Evolutionary conservation across 2,797 vertebrate species (phyloP).

Genomic region (Carapus acus): DNA sequence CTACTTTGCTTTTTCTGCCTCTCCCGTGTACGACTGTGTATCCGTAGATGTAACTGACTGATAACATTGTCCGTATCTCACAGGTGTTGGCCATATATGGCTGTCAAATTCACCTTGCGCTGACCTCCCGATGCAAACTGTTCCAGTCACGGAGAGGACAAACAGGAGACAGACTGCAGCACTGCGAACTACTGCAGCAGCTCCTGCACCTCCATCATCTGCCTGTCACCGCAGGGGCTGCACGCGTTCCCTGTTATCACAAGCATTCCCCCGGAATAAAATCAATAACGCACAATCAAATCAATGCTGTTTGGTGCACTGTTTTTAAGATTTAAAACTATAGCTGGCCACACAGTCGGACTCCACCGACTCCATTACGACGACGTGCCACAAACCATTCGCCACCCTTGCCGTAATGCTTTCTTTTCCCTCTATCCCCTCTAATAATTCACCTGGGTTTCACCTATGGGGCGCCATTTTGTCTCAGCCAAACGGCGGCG

Average conservation of each 20-base stretch:
- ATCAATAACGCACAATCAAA: conserved; percentile 47
- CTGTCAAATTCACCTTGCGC: conserved; percentile 44
- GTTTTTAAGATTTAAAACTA: conserved; percentile 58
- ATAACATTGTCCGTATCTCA: conserved; percentile 27
- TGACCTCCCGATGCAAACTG: conserved; percentile 46
- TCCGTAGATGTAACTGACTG: conserved; percentile 1
- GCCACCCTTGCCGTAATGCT: conserved; percentile 37
- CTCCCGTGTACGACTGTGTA: neutral
- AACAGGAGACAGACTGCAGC: conserved; percentile 36
- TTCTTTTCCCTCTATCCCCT: too few relatives aligned
- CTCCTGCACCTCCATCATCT: conserved; percentile 27
- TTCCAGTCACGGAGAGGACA: conserved; percentile 40
- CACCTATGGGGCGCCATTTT: conserved; percentile 63
- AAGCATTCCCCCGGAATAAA: conserved; percentile 43
- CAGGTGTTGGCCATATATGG: conserved; percentile 30
- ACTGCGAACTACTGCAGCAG: conserved; percentile 27
- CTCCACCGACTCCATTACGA: conserved; percentile 48
- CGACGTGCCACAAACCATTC: conserved; percentile 45
- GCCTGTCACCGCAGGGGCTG: conserved; percentile 27
- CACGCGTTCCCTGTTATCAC: conserved; percentile 52
- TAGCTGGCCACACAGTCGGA: conserved; percentile 27
- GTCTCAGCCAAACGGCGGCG: conserved; percentile 52
- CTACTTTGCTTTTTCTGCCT: neutral
- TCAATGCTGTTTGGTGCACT: conserved; percentile 57
- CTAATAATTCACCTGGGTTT: conserved; percentile 58